A percentile compares a stretch with the other conserved stretches of the same genome.
Conservation (phyloP, 2,888 invertebrate species). For the Nebria brevicollis region DNA sequence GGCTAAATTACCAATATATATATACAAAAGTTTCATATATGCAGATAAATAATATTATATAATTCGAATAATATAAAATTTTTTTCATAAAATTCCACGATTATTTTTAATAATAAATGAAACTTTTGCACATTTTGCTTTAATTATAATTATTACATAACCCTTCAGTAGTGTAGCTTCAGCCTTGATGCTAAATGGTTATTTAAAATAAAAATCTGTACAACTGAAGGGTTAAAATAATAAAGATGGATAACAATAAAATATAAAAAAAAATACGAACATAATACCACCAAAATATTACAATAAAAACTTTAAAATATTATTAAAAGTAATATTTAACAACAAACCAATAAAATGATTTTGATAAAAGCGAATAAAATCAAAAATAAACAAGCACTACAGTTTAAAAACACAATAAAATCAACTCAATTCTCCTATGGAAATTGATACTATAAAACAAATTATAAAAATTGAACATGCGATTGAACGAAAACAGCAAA, state of each 20-base stretch:
- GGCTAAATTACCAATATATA: background rate
- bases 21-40: background rate
- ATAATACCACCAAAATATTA: background rate
- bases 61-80: background rate
- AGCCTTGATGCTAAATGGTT: too few relatives aligned
- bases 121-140: background rate
- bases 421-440: background rate
- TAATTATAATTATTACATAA: background rate
- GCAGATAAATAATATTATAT: background rate
- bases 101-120: background rate
- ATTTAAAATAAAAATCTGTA: background rate
- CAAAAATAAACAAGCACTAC: background rate
- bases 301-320: background rate
- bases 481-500: slow-evolving; percentile 13
- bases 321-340: background rate
- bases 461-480: background rate
- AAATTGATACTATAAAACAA: background rate
- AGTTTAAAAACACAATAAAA: background rate
- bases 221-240: background rate
- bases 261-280: background rate
- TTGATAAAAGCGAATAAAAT: background rate
- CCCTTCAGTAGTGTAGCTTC: background rate
- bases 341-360: background rate
- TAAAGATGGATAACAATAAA: background rate
- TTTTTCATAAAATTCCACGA: background rate